Conservation (phyloP, 2,888 invertebrate species). For the Pinctada fucata region DNA sequence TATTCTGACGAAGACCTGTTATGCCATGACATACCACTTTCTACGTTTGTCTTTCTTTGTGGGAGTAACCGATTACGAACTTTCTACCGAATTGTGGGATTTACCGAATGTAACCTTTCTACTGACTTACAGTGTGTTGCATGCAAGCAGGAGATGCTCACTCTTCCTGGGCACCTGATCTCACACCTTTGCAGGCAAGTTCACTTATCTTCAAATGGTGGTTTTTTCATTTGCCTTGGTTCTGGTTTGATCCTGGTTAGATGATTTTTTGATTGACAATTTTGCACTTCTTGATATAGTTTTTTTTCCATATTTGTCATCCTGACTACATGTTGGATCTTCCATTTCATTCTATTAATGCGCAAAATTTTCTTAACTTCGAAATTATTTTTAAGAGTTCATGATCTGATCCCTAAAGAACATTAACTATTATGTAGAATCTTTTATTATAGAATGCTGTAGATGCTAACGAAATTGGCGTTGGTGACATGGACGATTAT, state of each 20-base stretch:
- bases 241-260: background rate
- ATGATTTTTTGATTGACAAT: background rate
- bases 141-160: constrained; percentile 1
- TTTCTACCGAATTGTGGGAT: background rate
- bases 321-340: too few relatives aligned
- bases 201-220: background rate
- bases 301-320: too few relatives aligned
- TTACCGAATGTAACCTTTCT: background rate
- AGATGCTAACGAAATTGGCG: too few relatives aligned
- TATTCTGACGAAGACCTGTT: background rate
- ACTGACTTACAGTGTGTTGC: background rate
- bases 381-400: too few relatives aligned
- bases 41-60: too few relatives aligned
- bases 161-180: constrained; percentile 1
- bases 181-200: background rate
- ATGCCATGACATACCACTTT: too few relatives aligned
- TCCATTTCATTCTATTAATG: too few relatives aligned
- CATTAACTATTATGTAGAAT: too few relatives aligned
- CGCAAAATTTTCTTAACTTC: too few relatives aligned
- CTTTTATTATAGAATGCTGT: too few relatives aligned
- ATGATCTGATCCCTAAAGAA: too few relatives aligned
- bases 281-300: background rate
- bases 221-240: background rate
- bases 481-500: too few relatives aligned
- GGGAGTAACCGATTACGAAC: background rate